Percentiles rank a stretch among this genome's conserved stretches.
phyloP scores from a whole-genome alignment of 2,113 vertebrate species.

The Microtus richardsoni region DNA sequence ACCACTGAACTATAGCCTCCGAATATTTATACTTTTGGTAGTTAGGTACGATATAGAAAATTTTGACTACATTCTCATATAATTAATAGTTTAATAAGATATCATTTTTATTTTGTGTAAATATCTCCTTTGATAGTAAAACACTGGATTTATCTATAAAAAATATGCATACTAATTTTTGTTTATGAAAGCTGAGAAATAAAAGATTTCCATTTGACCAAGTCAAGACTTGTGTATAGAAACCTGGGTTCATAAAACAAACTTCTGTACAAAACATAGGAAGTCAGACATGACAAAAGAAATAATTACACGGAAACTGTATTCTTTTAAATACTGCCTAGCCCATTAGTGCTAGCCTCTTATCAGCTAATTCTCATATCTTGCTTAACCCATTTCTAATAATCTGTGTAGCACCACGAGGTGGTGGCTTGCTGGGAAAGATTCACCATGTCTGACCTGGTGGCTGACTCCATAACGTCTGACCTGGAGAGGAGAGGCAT shows the following conservation, averaged over 20 bases:
- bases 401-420: too few species aligned
- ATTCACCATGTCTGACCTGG: too few species aligned
- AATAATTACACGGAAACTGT: not conserved
- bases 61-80: not conserved
- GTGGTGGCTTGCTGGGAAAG: too few species aligned
- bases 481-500: too few species aligned
- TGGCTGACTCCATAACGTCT: too few species aligned
- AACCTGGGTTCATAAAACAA: not conserved
- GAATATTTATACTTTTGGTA: not conserved
- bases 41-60: not conserved
- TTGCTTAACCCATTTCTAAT: too few species aligned
- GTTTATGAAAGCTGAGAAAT: not conserved
- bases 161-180: not conserved
- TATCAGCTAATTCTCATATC: too few species aligned
- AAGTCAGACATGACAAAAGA: not conserved
- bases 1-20: not conserved
- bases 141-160: not conserved
- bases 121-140: not conserved
- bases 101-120: not conserved
- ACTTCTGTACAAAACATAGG: not conserved
- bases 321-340: too few species aligned
- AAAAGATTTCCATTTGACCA: not conserved
- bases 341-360: too few species aligned
- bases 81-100: not conserved
- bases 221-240: not conserved